phyloP scores from a whole-genome alignment of 1,140 invertebrate species.

The Dinothrombium tinctorium region DNA sequence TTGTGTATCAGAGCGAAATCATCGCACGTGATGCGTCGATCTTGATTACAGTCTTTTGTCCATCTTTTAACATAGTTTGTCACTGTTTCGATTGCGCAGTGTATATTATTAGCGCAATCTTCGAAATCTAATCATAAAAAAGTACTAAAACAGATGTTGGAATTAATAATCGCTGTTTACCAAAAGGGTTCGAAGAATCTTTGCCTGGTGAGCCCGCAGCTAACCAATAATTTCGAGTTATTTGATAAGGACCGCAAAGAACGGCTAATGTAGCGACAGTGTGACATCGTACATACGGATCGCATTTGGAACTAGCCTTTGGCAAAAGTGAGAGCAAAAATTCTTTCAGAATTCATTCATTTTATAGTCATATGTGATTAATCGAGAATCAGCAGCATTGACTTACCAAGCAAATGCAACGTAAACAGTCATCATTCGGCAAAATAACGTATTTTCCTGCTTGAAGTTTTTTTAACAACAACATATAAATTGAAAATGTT shows the following conservation, averaged over 20 bases:
- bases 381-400: neutral
- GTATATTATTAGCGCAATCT: conserved; percentile 42
- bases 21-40: conserved; percentile 46
- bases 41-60: conserved; percentile 52
- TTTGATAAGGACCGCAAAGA: conserved; percentile 6
- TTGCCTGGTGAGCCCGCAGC: conserved; percentile 1
- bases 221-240: conserved; percentile 2
- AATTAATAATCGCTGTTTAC: neutral
- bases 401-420: conserved; percentile 7
- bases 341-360: neutral
- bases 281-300: conserved; percentile 2
- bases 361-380: neutral
- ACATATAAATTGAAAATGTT: no score
- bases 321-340: neutral
- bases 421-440: conserved; percentile 7
- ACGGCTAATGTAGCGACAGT: neutral
- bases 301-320: conserved; percentile 6
- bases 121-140: conserved; percentile 30
- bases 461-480: no score
- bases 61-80: conserved; percentile 54
- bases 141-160: no score
- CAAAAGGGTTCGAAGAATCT: neutral
- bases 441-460: no score
- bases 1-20: conserved; percentile 54
- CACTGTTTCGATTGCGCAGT: conserved; percentile 43